Base-by-base conservation (phyloP, 2,113 vertebrate species). In the Gavialis gangeticus region DNA sequence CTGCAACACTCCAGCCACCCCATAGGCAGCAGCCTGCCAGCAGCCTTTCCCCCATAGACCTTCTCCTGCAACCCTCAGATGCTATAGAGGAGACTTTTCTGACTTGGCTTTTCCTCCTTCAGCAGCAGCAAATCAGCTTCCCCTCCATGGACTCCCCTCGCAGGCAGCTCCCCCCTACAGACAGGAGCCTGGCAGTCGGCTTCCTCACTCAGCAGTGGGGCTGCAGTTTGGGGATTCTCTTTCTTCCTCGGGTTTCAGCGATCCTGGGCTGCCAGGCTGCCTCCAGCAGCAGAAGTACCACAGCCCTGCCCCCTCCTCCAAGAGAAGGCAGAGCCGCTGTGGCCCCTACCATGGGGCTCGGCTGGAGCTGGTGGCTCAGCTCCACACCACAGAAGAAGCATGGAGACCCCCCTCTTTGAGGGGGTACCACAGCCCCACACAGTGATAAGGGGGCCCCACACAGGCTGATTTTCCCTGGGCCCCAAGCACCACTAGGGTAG, bases 1-100 rank as follows among this genome's bases (percentile, higher is more conserved):
- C 96, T 97, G 96, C 94, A 91, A 90, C 80, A 91, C 96, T 92
- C 96, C 96, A 97, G 88, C 89, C 95, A 58, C 88, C 87, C 94
- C 83, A 81, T 34, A 82, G 94, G 91, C 96, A 94, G 96, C 95
- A 10, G 79, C 95, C 94, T 95, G 96, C 93, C 95, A 77, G 88
- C 93, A 92, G 92, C 94, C 80, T 85, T 7, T 11, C 86, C 92
- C 87, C 60, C 3, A 46, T 9, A 46, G 46, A n/a, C n/a, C 75
- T 12, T 59, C 62, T 85, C 79, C 21, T 17, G 18, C 46, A 46
- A 46, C 58, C 58, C 85, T 88, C 93, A 90, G 91, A 85, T 90
- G 15, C 87, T 1, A 19, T 21, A 78, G 62, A 1, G 15, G 75
- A n/a, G 84, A 64, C 24, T 83, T 91, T 83, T 46, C 76, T 75